Conservation (phyloP, 2,888 invertebrate genomes). For the Glyphotaelius pellucidus region DNA sequence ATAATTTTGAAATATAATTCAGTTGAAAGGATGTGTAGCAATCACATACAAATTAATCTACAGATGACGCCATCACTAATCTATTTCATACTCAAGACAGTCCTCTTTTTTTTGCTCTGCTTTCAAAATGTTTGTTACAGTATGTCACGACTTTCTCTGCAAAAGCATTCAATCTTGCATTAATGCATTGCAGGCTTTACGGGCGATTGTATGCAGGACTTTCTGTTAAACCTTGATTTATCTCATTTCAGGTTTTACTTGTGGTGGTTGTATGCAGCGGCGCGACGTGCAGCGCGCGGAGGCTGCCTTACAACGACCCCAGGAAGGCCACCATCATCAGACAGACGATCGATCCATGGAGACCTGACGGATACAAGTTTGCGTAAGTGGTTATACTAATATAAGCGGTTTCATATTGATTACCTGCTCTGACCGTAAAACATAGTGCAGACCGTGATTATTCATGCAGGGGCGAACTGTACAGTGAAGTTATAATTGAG, state of each 20-base stretch:
- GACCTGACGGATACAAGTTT: constrained; percentile 56
- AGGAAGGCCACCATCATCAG: constrained; percentile 10
- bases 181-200: background rate
- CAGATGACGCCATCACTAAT: background rate
- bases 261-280: background rate
- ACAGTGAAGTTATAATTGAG: background rate
- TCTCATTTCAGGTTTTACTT: background rate
- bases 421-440: background rate
- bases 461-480: background rate
- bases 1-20: background rate
- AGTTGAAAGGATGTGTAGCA: background rate
- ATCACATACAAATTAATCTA: background rate
- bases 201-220: background rate
- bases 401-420: background rate
- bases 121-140: background rate
- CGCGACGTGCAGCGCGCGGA: background rate
- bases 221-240: background rate
- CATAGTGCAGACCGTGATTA: background rate
- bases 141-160: background rate
- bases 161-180: background rate
- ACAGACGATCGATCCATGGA: constrained; percentile 47
- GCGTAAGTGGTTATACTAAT: constrained; percentile 50
- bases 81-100: background rate
- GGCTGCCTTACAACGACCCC: constrained; percentile 3
- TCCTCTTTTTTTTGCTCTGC: background rate